Conservation (phyloP, 2,113 vertebrate genomes). For the Sander vitreus region DNA sequence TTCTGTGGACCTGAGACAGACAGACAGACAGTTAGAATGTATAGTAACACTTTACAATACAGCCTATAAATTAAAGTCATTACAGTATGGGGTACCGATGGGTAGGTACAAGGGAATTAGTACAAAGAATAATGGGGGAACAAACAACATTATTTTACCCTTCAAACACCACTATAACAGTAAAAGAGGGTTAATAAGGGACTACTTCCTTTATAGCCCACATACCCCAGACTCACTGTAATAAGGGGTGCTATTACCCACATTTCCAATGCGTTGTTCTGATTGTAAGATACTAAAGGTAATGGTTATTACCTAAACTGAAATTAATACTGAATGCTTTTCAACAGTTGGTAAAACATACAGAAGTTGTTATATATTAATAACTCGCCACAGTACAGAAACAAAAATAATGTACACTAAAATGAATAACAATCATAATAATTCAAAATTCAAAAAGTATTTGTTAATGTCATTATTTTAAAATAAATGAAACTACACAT, state of each 20-base stretch:
- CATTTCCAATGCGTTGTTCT: no score
- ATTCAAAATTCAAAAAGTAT: no score
- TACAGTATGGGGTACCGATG: not conserved
- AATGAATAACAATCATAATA: not conserved
- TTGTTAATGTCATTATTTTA: not conserved
- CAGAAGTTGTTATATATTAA: not conserved
- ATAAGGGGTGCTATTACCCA: not conserved
- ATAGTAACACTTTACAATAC: not conserved
- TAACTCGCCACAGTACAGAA: not conserved
- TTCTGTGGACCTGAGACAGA: slow-evolving; percentile 88
- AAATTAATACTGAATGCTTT: not conserved
- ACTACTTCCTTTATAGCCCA: not conserved
- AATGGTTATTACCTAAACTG: no score
- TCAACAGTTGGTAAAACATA: not conserved
- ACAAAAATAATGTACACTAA: not conserved
- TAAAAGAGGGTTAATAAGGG: not conserved
- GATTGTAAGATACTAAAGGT: not conserved
- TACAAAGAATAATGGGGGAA: not conserved
- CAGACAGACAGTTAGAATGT: not conserved
- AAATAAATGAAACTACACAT: not conserved
- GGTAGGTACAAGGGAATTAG: not conserved
- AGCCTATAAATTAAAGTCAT: not conserved
- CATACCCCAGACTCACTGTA: not conserved
- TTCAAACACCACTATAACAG: not conserved
- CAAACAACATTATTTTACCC: not conserved